Base-by-base conservation (phyloP, 2,797 vertebrate genomes). In the Sebastes miniatus region DNA sequence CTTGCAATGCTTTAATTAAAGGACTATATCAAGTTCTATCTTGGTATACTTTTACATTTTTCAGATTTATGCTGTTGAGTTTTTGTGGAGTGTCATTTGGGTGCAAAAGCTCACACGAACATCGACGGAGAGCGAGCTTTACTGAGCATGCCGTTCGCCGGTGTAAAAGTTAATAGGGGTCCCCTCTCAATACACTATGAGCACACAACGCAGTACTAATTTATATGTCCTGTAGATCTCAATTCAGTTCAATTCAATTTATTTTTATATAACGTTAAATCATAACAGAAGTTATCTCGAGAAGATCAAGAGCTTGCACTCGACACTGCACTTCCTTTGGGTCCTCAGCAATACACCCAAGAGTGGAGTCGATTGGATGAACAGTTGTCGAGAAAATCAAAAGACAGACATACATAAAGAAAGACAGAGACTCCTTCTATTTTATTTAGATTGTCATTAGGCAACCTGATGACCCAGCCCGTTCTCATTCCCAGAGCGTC, bases 1-100 rank as follows among this genome's bases (percentile, higher is more conserved):
- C 5, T 9, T 54, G 18, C 29, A 68, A 67, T n/a, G 24, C 32
- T 47, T 69, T 6, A 78, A 66, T 66, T 62, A 54, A 57, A 71
- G 11, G 29, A 69, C 47, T 32, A 10, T 11, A 13, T 8, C 8
- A 43, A 10, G 50, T 59, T 47, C 65, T 27, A 18, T 43, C 5
- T 10, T 67, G 20, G 4, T 7, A n/a, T 10, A 36, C 13, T 5
- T 39, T 43, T 24, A 36, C 4, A 20, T 31, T 56, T 54, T 43
- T 56, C 2, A 29, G 36, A 39, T 71, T 10, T 2, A 8, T 39
- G 13, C 29, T 52, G 6, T 16, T 16, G 3, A 69, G 8, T 4
- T n/a, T 67, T n/a, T 52, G 43, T 67, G 43, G 18, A 50, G 47
- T 9, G 8, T 50, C 47, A 50, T 20, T 50, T 50, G 47, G 47